phyloP scores from a whole-genome alignment of 2,797 vertebrate genomes.

The Scolopax rusticola region DNA sequence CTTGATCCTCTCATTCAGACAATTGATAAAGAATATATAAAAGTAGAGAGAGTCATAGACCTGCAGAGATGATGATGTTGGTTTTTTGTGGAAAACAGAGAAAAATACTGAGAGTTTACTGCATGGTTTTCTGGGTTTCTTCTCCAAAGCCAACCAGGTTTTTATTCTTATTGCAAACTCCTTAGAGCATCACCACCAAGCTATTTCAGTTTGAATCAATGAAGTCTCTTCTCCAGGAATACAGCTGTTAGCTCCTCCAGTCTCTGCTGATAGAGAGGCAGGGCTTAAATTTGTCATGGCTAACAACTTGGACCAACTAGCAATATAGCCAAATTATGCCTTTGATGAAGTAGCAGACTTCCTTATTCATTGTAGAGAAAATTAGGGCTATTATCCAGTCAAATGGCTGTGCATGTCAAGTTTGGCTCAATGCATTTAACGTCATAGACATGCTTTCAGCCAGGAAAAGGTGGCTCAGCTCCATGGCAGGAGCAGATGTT shows the following conservation, averaged over 20 bases:
- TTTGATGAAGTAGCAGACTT: slow-evolving; percentile 2
- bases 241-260: background rate
- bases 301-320: background rate
- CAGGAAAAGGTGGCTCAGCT: background rate
- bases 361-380: background rate
- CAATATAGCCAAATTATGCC: background rate
- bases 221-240: background rate
- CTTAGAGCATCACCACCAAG: background rate
- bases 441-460: background rate
- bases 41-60: background rate
- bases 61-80: background rate
- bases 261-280: background rate
- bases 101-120: background rate
- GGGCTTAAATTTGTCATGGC: background rate
- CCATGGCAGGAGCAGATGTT: background rate
- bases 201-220: slow-evolving; percentile 6
- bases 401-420: background rate
- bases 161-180: background rate
- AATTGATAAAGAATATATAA: background rate
- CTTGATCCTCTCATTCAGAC: background rate
- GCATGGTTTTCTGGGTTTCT: background rate
- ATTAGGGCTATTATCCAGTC: background rate
- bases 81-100: background rate
- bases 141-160: background rate
- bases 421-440: background rate